Evolutionary conservation across 2,797 vertebrate species (phyloP), one percentile per base, ranked within the genome.

Genomic region (Heteromormyrus szaboi): DNA sequence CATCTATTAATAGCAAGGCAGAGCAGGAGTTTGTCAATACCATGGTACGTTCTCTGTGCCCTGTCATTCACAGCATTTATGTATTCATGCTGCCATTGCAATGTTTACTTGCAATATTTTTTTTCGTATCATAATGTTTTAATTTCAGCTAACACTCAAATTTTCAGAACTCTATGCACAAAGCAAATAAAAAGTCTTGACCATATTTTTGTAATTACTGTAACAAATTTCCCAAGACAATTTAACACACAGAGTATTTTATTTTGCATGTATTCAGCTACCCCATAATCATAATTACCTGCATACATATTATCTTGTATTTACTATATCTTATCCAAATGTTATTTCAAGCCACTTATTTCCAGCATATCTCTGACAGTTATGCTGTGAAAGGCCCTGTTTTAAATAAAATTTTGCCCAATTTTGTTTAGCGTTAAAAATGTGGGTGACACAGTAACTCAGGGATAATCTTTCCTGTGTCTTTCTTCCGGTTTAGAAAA

Each of bases 1-100:
- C 93, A 54, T 95, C 96, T 76, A 96, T 96, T 90, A 91, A 89
- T 14, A 91, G 88, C 93, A 91, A 54, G 56, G 79, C 92, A 0
- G 96, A 96, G 86, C 96, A 97, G 91, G 94, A 93, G 0, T 96
- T 92, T 8, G 93, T 97, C 0, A 94, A 94, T 92, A 95, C 85
- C 90, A 93, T 96, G 96, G 96, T 96, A 89, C 4, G 65, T 0
- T 46, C 50, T 87, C 59, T 41, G 37, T 50, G 37, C 48, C 7
- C 14, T 11, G 19, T 48, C 22, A 51, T 50, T 68, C 37, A 12
- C 12, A 50, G 33, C 56, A 17, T 17, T 53, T 19, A 22, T 6
- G 25, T 25, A 25, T 25, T 25, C 3, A 25, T 14, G 48, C 11
- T 56, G 50, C n/a, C 84, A 17, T 29, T 86, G 84, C n/a, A 53